A percentile compares a stretch with the other conserved stretches of the same genome.
phyloP scores from a whole-genome alignment of 2,888 invertebrate genomes.

The Sialis fuliginosa region DNA sequence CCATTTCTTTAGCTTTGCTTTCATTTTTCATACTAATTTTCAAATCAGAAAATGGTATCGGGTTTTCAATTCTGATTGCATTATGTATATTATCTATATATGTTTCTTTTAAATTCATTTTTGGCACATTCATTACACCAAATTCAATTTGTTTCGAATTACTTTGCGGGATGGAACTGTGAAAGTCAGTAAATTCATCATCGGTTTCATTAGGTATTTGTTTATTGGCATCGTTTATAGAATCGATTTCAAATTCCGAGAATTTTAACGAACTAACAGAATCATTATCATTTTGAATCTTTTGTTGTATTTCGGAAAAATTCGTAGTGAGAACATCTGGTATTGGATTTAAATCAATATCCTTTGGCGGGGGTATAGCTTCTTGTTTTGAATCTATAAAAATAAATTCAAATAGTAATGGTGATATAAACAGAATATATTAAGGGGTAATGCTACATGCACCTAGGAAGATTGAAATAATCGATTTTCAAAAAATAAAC shows the following conservation, averaged over 20 bases:
- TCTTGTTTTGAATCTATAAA: neutral
- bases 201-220: slow-evolving; percentile 12
- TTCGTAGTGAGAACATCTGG: no score
- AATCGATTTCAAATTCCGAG: slow-evolving; percentile 8
- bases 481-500: no score
- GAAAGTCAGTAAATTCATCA: slow-evolving; percentile 31
- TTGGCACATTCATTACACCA: slow-evolving; percentile 14
- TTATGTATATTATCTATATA: slow-evolving; percentile 16
- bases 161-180: slow-evolving; percentile 12
- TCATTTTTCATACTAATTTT: neutral
- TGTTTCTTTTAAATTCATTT: slow-evolving; percentile 20
- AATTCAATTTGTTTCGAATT: no score
- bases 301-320: no score
- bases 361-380: no score
- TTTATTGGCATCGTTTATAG: slow-evolving; percentile 4
- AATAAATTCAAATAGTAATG: neutral
- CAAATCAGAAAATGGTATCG: neutral
- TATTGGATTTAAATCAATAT: no score
- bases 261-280: slow-evolving; percentile 17
- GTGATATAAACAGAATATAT: no score
- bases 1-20: neutral
- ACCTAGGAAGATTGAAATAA: no score
- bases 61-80: neutral
- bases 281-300: slow-evolving; percentile 8
- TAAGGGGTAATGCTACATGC: no score